Evolutionary conservation across 2,888 invertebrate genomes (phyloP).

Genomic region (Sialis fuliginosa): DNA sequence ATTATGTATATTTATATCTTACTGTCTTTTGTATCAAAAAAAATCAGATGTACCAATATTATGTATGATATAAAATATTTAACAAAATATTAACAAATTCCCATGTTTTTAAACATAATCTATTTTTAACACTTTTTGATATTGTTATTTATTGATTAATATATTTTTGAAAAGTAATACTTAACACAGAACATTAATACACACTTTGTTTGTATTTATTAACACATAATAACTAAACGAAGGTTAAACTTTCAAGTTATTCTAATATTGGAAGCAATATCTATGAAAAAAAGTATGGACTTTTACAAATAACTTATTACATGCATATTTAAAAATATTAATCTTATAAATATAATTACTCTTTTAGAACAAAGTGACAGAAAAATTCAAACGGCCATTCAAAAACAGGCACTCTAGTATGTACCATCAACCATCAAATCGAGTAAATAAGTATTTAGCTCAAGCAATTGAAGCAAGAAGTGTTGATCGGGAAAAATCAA

Average conservation of each 20-base stretch:
- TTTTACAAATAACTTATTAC: background rate
- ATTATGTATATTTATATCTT: no score
- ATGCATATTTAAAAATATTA: background rate
- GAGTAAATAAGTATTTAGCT: conserved; percentile 81
- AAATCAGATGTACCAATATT: no score
- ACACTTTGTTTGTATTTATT: background rate
- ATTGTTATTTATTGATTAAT: no score
- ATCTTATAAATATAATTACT: background rate
- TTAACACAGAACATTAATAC: background rate
- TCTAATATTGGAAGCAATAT: background rate
- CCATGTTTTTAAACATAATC: no score
- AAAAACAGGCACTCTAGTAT: conserved; percentile 76
- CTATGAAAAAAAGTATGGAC: background rate
- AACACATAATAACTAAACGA: background rate
- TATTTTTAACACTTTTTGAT: no score
- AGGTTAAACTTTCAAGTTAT: background rate
- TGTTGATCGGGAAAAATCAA: conserved; percentile 77
- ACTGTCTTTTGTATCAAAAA: no score
- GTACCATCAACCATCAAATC: conserved; percentile 76
- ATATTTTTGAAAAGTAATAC: background rate
- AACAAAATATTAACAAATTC: no score
- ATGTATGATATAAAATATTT: no score
- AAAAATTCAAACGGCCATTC: conserved; percentile 73
- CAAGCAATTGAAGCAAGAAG: conserved; percentile 83
- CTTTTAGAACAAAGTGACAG: conserved; percentile 66